Conservation (phyloP, 2,888 invertebrate genomes). For the Sminthurides aquaticus region DNA sequence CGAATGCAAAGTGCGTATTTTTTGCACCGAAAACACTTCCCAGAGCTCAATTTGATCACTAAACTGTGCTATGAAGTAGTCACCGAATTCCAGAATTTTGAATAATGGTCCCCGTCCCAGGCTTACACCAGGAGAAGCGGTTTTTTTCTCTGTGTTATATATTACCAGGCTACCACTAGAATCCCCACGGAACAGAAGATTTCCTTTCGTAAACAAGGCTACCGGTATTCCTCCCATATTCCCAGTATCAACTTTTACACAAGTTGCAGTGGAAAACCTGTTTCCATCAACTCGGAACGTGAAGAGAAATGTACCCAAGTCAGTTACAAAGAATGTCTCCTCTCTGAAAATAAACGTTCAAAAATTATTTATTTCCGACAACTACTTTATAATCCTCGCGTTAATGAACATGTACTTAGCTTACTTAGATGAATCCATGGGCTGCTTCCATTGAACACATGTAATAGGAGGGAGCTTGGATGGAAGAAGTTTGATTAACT, state of each 20-base stretch:
- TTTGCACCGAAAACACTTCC: constrained; percentile 35
- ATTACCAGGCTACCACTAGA: constrained; percentile 37
- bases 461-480: constrained; percentile 40
- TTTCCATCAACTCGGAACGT: constrained; percentile 40
- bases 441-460: constrained; percentile 38
- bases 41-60: constrained; percentile 36
- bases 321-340: constrained; percentile 39
- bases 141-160: constrained; percentile 42
- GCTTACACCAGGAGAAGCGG: constrained; percentile 39
- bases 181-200: constrained; percentile 38
- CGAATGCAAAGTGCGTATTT: constrained; percentile 30
- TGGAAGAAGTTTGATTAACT: constrained; percentile 38
- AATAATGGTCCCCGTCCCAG: constrained; percentile 38
- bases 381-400: background rate
- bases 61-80: constrained; percentile 37
- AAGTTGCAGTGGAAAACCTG: constrained; percentile 39
- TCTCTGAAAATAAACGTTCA: constrained; percentile 23
- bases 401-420: background rate
- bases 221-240: constrained; percentile 39
- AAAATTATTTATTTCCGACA: constrained; percentile 1
- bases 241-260: constrained; percentile 40
- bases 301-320: constrained; percentile 38
- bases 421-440: constrained; percentile 32
- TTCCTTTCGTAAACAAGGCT: constrained; percentile 30
- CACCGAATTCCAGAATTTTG: constrained; percentile 27